These are phyloP conservation scores for Ametastegia equiseti DNA, from an alignment of 2,888 invertebrate species.

Conservation along the genomic window DNA sequence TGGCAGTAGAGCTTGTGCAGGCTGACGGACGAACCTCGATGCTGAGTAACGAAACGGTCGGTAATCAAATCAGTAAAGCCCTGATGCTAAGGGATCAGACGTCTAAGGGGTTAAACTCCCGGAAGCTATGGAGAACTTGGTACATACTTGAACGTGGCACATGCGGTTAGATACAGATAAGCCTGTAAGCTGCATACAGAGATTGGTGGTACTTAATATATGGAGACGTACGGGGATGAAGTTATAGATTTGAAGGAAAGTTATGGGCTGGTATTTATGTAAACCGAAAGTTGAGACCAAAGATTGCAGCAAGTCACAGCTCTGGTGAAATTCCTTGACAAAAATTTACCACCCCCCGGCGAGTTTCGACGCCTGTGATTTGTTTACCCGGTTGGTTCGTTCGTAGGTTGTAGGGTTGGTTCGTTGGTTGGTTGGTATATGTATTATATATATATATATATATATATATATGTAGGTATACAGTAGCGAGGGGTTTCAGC, in stretches of 20 bases:
- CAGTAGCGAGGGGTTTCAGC: slow-evolving; percentile 12
- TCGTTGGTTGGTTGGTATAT: not conserved
- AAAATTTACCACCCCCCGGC: slow-evolving; percentile 25
- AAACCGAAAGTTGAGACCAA: not conserved
- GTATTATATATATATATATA: no score
- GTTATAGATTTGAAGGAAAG: no score
- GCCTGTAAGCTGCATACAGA: no score
- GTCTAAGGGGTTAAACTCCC: not conserved
- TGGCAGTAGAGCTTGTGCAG: not conserved
- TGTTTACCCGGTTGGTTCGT: slow-evolving; percentile 42
- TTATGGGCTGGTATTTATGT: not conserved
- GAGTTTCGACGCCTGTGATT: slow-evolving; percentile 43
- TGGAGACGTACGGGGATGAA: no score
- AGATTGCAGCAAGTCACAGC: not conserved
- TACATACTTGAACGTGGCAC: not conserved
- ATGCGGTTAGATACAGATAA: no score
- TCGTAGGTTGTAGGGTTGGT: slow-evolving; percentile 3
- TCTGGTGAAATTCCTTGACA: not conserved
- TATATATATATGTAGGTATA: no score
- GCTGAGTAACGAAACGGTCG: slow-evolving; percentile 29
- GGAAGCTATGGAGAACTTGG: not conserved
- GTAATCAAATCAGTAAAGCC: slow-evolving; percentile 38
- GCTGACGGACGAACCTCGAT: not conserved
- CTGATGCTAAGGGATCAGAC: slow-evolving; percentile 5
- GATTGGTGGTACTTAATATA: no score